Conservation (phyloP, 2,797 vertebrate species). For the Pangasius djambal region DNA sequence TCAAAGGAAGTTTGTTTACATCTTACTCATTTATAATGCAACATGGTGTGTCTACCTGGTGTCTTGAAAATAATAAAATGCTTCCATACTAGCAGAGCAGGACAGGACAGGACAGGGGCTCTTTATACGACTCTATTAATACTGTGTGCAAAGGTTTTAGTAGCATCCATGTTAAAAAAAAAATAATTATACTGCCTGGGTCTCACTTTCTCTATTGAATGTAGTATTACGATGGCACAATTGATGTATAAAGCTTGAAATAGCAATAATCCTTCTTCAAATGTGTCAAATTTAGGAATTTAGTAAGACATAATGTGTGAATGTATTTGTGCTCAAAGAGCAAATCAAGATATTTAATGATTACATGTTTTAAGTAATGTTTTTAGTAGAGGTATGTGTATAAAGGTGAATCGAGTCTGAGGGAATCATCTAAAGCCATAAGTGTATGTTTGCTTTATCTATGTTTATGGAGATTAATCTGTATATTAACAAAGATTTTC, state of each 20-base stretch:
- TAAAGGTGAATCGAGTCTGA: background rate
- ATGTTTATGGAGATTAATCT: background rate
- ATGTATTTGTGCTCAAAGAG: background rate
- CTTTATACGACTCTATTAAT: background rate
- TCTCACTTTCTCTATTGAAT: background rate
- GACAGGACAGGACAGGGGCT: too few relatives aligned
- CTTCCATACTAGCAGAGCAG: background rate
- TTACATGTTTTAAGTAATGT: background rate
- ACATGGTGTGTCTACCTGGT: background rate
- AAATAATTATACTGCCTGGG: background rate
- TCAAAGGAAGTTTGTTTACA: conserved; percentile 2
- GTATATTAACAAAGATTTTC: background rate
- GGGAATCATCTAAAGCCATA: background rate
- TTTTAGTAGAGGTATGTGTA: background rate
- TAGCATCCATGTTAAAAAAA: background rate
- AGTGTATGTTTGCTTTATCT: background rate
- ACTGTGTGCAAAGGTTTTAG: background rate
- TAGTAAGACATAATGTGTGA: background rate
- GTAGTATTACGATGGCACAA: background rate
- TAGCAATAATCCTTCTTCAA: background rate
- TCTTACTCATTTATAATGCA: background rate
- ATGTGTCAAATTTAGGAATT: background rate
- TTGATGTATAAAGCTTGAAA: background rate
- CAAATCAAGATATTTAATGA: background rate
- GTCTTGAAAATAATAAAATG: background rate